Evolutionary conservation across 2,113 vertebrate species (phyloP), one percentile per base, ranked within the genome.

Genomic region (Ranitomeya imitator): DNA sequence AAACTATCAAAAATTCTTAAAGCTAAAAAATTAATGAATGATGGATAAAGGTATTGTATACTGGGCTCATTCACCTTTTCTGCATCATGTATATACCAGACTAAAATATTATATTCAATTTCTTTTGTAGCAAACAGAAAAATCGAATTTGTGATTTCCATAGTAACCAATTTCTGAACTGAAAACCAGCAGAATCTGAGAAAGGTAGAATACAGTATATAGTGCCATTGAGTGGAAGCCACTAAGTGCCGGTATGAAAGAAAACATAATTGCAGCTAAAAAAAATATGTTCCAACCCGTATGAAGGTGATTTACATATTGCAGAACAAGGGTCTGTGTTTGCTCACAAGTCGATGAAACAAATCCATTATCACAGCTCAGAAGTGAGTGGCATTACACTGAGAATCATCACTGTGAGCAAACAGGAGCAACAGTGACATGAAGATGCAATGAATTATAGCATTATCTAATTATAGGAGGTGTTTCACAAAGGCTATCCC

Each of bases 71-170:
- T 54, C 57, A 61, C 18, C 18, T 83, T 65, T 81, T 61, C 13
- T 37, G 21, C n/a, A 31, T 31, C 0, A 81, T 19, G 57, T 9
- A 81, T 37, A 63, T 63, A 26, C 5, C 31, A 6, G 19, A 65
- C 19, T 7, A 65, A 23, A 1, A 23, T 61, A 8, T 63, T n/a
- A 45, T 51, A 60, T 51, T 63, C 16, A 45, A 52, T 73, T 55
- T 55, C 83, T 31, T 85, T 8, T 55, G 12, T 0, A 8, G 52
- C 63, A 85, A 57, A 31, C 16, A 83, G 37, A 45, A n/a, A 83
- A 65, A 83, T 51, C 4, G 16, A 61, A 81, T 81, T 84, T 85
- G 83, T 23, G 8, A 85, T 85, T 85, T 74, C 69, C 83, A 85
- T 85, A 85, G 83, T 37, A 85, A 85, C 83, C 83, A 16, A 1